Evolutionary conservation across 1,140 invertebrate species (phyloP).

Genomic region (Tetramorium alpestre): DNA sequence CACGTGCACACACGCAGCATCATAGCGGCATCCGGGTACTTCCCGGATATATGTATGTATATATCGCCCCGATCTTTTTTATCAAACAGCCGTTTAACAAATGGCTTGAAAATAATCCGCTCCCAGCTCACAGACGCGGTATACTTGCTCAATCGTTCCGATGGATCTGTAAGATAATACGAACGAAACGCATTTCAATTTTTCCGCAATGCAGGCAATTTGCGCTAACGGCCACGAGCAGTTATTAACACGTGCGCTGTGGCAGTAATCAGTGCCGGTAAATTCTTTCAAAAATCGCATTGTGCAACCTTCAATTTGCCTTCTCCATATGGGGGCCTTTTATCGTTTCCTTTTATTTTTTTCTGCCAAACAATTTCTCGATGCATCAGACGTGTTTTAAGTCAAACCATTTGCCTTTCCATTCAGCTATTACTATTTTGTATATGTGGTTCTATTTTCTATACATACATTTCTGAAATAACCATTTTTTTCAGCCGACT

Average conservation of each 20-base stretch:
- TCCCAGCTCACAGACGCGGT: not conserved
- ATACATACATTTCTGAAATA: not conserved
- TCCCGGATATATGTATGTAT: not conserved
- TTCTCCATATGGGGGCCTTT: not conserved
- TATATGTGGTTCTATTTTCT: not conserved
- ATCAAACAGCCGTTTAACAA: conserved; percentile 62
- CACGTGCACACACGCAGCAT: not conserved
- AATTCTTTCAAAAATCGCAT: conserved; percentile 5
- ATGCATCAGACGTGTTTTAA: not conserved
- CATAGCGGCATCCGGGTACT: not conserved
- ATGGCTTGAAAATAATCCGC: conserved; percentile 62
- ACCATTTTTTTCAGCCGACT: not conserved
- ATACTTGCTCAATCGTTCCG: conserved; percentile 17
- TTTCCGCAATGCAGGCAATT: conserved; percentile 35
- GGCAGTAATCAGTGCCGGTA: conserved; percentile 1
- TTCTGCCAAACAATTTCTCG: not conserved
- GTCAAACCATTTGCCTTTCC: not conserved
- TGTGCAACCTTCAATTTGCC: not conserved
- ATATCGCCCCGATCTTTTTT: conserved; percentile 32
- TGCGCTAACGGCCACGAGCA: not conserved
- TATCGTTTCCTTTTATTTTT: not conserved
- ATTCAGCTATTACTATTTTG: not conserved
- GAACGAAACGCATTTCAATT: conserved; percentile 43
- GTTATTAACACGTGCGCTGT: conserved; percentile 26
- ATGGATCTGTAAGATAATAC: conserved; percentile 32